These are phyloP conservation scores for Microhierax caerulescens DNA, from an alignment of 2,797 vertebrate genomes.

Conservation along the genomic window DNA sequence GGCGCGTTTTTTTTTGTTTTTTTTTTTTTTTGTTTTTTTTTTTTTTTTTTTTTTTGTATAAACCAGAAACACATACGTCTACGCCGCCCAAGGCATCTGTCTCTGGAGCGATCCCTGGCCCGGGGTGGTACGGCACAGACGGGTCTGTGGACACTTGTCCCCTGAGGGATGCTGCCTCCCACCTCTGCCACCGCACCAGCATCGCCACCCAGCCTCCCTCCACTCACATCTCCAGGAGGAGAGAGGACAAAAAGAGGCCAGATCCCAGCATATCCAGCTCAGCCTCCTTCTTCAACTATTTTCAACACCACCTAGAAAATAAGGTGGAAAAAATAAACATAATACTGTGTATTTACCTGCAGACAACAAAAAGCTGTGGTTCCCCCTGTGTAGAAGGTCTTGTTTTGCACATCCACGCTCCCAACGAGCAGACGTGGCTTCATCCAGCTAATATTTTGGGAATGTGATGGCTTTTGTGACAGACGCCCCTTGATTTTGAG, in stretches of 20 bases:
- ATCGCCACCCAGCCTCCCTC: not conserved
- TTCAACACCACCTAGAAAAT: not conserved
- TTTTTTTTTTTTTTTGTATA: not conserved
- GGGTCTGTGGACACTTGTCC: rapidly evolving
- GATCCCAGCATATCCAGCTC: not conserved
- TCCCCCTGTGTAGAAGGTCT: not conserved
- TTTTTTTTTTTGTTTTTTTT: too few species aligned
- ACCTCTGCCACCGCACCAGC: rapidly evolving
- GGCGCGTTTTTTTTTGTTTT: not conserved
- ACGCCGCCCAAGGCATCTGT: not conserved
- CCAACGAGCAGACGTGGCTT: not conserved
- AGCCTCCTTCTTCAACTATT: not conserved
- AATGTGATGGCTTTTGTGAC: not conserved
- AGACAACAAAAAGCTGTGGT: not conserved
- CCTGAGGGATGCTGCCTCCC: not conserved
- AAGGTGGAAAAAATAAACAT: not conserved
- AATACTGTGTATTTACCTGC: not conserved
- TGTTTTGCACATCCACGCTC: not conserved
- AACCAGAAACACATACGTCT: not conserved
- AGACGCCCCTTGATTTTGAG: not conserved
- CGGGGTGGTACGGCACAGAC: rapidly evolving
- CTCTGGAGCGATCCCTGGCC: not conserved
- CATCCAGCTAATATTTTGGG: not conserved
- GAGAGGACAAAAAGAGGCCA: not conserved
- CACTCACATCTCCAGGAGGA: rapidly evolving